Evolutionary conservation across 1,140 invertebrate genomes (phyloP).

Genomic region (Neodiprion pinetum): DNA sequence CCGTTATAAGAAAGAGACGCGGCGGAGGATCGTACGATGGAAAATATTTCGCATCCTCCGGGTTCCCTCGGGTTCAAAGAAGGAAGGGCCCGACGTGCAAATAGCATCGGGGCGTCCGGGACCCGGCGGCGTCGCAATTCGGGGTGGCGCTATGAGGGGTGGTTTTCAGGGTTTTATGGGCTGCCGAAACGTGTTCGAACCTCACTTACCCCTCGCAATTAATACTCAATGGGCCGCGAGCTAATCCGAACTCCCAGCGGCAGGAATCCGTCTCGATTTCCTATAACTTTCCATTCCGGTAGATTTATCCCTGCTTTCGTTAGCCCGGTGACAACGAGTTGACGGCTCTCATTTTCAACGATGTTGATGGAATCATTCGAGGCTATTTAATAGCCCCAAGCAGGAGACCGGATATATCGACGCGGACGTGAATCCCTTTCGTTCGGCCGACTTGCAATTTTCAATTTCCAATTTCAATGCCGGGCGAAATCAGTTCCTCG

Average conservation of each 20-base stretch:
- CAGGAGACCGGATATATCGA: conserved; percentile 6
- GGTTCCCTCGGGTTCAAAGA: conserved; percentile 12
- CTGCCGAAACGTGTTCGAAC: conserved; percentile 2
- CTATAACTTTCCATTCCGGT: background rate
- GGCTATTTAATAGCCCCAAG: conserved; percentile 22
- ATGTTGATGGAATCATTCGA: background rate
- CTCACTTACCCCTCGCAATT: conserved; percentile 29
- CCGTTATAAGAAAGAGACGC: too few relatives aligned
- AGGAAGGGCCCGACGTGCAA: conserved; percentile 22
- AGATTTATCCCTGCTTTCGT: background rate
- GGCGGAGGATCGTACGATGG: background rate
- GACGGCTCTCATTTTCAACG: background rate
- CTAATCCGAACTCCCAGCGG: conserved; percentile 33
- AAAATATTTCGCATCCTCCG: conserved; percentile 1
- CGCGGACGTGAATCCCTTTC: conserved; percentile 22
- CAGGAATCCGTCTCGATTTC: conserved; percentile 16
- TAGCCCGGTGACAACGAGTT: background rate
- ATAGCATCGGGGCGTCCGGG: conserved; percentile 13
- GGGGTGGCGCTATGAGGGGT: conserved; percentile 8
- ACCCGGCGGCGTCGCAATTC: background rate
- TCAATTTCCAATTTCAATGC: conserved; percentile 35
- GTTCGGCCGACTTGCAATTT: background rate
- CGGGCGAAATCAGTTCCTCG: conserved; percentile 29
- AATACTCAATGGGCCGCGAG: conserved; percentile 41
- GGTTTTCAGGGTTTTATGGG: conserved; percentile 18